phyloP scores from a whole-genome alignment of 1,140 invertebrate species.

The honey bee (Apis mellifera) region DNA sequence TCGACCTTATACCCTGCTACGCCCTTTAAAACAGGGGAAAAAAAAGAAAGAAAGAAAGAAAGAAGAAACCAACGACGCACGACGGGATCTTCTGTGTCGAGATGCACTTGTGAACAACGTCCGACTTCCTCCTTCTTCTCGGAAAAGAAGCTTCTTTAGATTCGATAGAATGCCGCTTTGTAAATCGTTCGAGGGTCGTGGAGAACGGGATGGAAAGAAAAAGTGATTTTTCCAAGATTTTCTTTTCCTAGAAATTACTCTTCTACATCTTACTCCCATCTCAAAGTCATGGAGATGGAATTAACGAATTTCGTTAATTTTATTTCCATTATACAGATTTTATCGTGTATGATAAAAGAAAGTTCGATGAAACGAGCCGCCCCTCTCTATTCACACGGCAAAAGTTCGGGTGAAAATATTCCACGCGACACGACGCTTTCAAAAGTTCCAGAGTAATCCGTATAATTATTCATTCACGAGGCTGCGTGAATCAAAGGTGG shows the following conservation, averaged over 20 bases:
- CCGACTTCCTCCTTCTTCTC: constrained; percentile 34
- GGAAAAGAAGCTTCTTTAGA: neutral
- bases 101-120: constrained; percentile 27
- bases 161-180: neutral
- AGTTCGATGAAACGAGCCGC: neutral
- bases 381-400: neutral
- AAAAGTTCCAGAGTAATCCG: neutral
- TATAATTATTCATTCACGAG: constrained; percentile 18
- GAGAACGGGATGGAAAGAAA: too few species aligned
- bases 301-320: neutral
- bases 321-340: neutral
- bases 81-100: neutral
- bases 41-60: neutral
- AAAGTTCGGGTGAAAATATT: neutral
- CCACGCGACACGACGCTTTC: neutral
- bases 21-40: constrained; percentile 22
- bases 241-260: too few species aligned
- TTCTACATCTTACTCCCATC: too few species aligned
- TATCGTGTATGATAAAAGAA: too few species aligned
- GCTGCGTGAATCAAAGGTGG: neutral
- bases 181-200: neutral
- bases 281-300: neutral
- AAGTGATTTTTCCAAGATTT: too few species aligned
- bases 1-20: constrained; percentile 11
- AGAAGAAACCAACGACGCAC: neutral